phyloP scores from a whole-genome alignment of 2,797 vertebrate genomes.

The Allochrocebus solatus region DNA sequence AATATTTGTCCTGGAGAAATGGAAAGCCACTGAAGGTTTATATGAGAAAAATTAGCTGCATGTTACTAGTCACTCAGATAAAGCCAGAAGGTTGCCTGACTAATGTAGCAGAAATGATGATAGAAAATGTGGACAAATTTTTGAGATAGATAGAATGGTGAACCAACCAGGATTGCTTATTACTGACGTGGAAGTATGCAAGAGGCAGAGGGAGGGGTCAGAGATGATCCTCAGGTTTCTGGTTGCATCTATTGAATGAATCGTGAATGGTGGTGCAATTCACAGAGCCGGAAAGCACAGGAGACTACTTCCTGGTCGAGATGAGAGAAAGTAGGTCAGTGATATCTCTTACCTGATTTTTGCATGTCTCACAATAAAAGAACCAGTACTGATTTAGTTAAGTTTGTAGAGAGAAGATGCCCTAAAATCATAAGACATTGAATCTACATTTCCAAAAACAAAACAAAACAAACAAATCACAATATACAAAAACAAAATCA shows the following conservation, averaged over 20 bases:
- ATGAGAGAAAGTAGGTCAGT: too few relatives aligned
- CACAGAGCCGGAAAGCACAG: background rate
- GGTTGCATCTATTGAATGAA: background rate
- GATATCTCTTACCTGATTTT: background rate
- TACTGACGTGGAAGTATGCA: background rate
- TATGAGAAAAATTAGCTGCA: too few relatives aligned
- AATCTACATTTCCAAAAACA: background rate
- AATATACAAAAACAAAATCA: background rate
- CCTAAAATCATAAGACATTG: slow-evolving; percentile 11
- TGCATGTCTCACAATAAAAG: background rate
- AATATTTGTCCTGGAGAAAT: background rate
- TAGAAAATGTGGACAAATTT: background rate
- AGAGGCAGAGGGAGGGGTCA: background rate
- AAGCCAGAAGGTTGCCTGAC: background rate
- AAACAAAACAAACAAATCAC: slow-evolving; percentile 67
- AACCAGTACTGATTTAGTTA: background rate
- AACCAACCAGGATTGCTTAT: background rate
- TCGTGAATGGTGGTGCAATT: rapidly evolving
- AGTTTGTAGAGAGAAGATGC: background rate
- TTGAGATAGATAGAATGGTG: rapidly evolving
- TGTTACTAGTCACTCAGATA: background rate
- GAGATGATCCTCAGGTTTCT: background rate
- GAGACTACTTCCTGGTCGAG: too few relatives aligned
- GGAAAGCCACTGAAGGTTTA: background rate
- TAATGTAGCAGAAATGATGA: background rate